Evolutionary conservation across 1,140 invertebrate genomes (phyloP), one percentile per base, ranked within the genome.

Genomic region (Drosophila virilis): DNA sequence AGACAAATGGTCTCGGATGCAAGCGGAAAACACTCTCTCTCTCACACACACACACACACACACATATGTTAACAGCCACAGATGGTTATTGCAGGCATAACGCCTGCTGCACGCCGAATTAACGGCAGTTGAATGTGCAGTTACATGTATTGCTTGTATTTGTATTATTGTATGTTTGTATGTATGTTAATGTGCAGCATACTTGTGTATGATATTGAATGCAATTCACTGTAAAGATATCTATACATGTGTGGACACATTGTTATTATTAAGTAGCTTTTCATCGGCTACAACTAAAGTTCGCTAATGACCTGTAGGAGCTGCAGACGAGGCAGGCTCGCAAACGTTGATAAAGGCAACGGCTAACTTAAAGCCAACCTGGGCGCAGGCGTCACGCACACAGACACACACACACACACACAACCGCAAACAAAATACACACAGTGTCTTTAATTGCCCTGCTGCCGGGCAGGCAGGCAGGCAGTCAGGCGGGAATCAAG

Each of bases 371-470:
- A 74, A 72, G 52, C 62, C 60, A 50, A 58, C 75, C 38, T 64
- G 38, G 51, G 62, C 45, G 51, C 72, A 51, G 28, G 55, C 57
- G 37, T 67, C 35, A 66, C 57, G 51, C 61, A 75, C 40, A n/a
- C 17, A 17, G 17, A 1, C 42, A 52, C 50, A 22, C 40, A n/a
- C 17, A 17, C 1, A 1, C 42, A 52, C 50, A 22, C 37, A 38
- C 54, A 54, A 22, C 15, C 48, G 32, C 8, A 43, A 4, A 48
- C 43, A 28, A 51, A 74, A 74, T 55, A 62, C 62, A 60, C 69
- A 62, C 54, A 68, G 80, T 51, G 81, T 51, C 68, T 74, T 85
- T 84, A 84, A 84, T 84, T 84, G 77, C 78, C 65, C 37, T 48
- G 61, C 78, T 74, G 59, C 74, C 66, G 72, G 73, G 68, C 54